Base-by-base conservation (phyloP, 2,113 vertebrate species). In the Scortum barcoo region DNA sequence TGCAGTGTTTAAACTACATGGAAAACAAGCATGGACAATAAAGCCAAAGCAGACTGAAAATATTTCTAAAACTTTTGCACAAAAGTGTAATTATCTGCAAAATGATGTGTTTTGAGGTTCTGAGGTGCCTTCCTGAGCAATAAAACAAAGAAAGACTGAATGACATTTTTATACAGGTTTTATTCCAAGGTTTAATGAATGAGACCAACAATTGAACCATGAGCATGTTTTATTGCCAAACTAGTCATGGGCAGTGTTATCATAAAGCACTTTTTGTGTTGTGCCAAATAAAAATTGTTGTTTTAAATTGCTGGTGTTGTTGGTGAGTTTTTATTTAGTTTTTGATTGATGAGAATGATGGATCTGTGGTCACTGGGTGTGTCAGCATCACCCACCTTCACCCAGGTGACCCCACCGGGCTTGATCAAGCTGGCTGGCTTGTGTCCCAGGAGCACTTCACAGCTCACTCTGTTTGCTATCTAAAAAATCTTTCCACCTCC, bases 261-360 rank as follows among this genome's bases (percentile, higher is more conserved):
- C 51, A 78, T 91, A 26, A 94, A 94, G 94, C 93, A 95, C 94
- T 94, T 95, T 44, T 94, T 93, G 87, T 95, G 89, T 93, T 86
- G 92, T 95, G 93, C 93, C 92, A 94, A 95, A 95, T 93, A 93
- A 94, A 93, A 90, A 88, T 36, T 75, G 69, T 71, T 90, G 83
- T 93, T 89, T 85, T 81, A 76, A 90, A 83, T 77, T 88, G 14
- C 44, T 72, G 78, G 14, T 65, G 33, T 76, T 28, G 58, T n/a
- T n/a, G n/a, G n/a, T n/a, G 58, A 53, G 48, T 85, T 82, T 81
- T 81, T 48, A 33, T 73, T 57, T 3, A 20, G 5, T 20, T 57
- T 9, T 36, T 19, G 2, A 20, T 19, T 61, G 7, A 36, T 36
- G 33, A 6, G 6, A 36, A 6, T 38, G 3, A 26, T 20, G 26